Percentiles rank a stretch among this genome's conserved stretches.
Conservation (phyloP, 37 sponge, comb jelly and placozoan species). For the Oscarella lobularis region DNA sequence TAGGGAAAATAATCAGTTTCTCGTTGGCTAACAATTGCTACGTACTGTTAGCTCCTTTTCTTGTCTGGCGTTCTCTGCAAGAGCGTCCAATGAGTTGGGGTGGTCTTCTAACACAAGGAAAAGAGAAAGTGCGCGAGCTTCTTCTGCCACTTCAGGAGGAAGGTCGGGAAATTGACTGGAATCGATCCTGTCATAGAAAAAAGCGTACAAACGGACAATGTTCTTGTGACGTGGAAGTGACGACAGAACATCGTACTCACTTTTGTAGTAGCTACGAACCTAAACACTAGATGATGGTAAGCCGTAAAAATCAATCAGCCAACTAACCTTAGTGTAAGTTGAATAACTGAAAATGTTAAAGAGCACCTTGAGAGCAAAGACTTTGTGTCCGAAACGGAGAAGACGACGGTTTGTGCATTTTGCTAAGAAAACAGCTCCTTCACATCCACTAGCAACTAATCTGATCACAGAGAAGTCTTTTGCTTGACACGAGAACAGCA, state of each 20-base stretch:
- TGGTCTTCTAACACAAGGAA: conserved; percentile 64
- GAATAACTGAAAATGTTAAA: too few relatives aligned
- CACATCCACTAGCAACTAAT: too few relatives aligned
- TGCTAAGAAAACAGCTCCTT: too few relatives aligned
- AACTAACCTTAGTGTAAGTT: too few relatives aligned
- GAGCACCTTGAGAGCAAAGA: too few relatives aligned
- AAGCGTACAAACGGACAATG: conserved; percentile 72
- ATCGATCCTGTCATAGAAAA: conserved; percentile 66
- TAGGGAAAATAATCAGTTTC: not conserved
- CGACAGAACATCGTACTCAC: conserved; percentile 73
- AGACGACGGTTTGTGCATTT: too few relatives aligned
- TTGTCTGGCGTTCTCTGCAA: not conserved
- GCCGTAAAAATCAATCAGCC: too few relatives aligned
- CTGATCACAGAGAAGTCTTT: too few relatives aligned
- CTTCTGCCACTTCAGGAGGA: conserved; percentile 1
- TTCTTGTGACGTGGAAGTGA: conserved; percentile 60
- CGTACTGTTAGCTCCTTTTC: not conserved
- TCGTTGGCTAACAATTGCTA: too few relatives aligned
- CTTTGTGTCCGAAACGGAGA: too few relatives aligned
- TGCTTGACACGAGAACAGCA: too few relatives aligned
- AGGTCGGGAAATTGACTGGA: conserved; percentile 11
- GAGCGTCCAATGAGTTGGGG: conserved; percentile 26
- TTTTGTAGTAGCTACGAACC: conserved; percentile 9
- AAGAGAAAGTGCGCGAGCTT: conserved; percentile 30
- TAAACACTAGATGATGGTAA: too few relatives aligned